phyloP scores from a whole-genome alignment of 2,888 invertebrate species.

The Philhelius pedissequus region DNA sequence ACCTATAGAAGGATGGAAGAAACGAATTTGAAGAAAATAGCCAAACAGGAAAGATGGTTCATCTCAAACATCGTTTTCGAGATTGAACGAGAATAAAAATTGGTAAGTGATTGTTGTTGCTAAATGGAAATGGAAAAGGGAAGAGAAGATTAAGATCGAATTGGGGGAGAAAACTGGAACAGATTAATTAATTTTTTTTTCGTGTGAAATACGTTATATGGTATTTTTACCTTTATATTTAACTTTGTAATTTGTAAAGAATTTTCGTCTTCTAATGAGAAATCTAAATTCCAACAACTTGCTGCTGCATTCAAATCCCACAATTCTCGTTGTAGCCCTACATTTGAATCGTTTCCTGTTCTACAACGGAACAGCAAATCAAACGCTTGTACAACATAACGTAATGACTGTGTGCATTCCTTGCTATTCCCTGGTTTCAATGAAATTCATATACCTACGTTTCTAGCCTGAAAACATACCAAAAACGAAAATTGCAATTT shows the following conservation, averaged over 20 bases:
- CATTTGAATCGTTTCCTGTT: background rate
- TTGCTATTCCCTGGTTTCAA: background rate
- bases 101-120: background rate
- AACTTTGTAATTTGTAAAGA: no score
- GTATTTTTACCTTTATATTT: background rate
- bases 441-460: background rate
- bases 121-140: background rate
- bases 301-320: background rate
- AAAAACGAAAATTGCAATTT: background rate
- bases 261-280: no score
- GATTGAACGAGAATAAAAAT: background rate
- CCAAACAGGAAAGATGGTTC: conserved; percentile 3
- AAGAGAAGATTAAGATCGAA: background rate
- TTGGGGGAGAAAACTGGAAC: background rate
- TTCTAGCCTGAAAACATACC: background rate
- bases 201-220: background rate
- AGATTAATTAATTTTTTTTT: background rate
- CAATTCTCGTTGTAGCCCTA: no score
- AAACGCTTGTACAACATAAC: background rate
- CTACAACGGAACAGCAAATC: background rate
- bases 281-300: background rate
- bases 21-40: background rate
- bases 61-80: background rate
- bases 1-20: conserved; percentile 1
- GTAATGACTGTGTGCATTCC: background rate